Evolutionary conservation across 2,113 vertebrate species (phyloP).

Genomic region (Poeciliopsis occidentalis): DNA sequence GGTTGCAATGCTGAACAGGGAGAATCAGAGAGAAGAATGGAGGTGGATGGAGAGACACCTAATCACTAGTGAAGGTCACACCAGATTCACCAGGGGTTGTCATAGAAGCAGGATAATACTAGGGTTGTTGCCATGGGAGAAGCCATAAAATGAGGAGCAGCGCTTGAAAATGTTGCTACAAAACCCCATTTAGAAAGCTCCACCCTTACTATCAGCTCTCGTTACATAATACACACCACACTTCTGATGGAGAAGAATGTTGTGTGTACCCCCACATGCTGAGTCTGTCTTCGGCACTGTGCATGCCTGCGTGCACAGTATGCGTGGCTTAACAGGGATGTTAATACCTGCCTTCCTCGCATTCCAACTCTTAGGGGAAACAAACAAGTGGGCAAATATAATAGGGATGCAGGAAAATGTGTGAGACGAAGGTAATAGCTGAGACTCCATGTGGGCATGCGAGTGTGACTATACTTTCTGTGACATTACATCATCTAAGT

Average conservation of each 20-base stretch:
- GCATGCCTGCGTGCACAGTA: background rate
- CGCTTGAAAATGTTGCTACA: conserved; percentile 41
- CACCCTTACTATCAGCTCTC: conserved; percentile 44
- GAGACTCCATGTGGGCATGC: conserved; percentile 40
- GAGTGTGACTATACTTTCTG: conserved; percentile 1
- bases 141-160: conserved; percentile 58
- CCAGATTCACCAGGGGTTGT: conserved; percentile 72
- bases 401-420: conserved; percentile 40
- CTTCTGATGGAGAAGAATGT: conserved; percentile 15
- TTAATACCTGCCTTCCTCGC: conserved; percentile 34
- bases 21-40: conserved; percentile 60
- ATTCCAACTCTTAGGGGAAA: conserved; percentile 45
- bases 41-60: conserved; percentile 68
- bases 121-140: conserved; percentile 75
- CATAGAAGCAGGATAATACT: conserved; percentile 75
- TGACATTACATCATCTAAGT: conserved; percentile 26
- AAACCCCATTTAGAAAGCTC: conserved; percentile 51
- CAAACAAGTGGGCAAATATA: conserved; percentile 50
- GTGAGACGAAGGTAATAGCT: conserved; percentile 58
- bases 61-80: conserved; percentile 77
- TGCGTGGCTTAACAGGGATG: conserved; percentile 21
- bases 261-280: conserved; percentile 23
- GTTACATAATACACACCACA: conserved; percentile 42
- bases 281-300: conserved; percentile 19
- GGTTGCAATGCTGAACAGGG: conserved; percentile 48